A percentile compares a stretch with the other conserved stretches of the same genome.
phyloP scores from a whole-genome alignment of 2,797 vertebrate genomes.

The Aldrovandia affinis region DNA sequence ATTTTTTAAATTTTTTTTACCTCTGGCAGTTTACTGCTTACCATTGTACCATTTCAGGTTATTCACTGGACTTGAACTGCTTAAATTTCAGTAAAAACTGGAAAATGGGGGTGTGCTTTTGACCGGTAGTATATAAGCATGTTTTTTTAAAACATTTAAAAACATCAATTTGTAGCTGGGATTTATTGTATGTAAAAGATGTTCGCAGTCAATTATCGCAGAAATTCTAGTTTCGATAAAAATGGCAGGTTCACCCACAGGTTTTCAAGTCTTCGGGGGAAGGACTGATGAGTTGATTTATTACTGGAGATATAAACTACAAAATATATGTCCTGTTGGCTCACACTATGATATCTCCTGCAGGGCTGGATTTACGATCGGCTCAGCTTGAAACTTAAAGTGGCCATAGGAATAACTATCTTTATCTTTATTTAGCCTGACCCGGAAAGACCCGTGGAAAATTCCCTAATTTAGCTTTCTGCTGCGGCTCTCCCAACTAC shows the following conservation, averaged over 20 bases:
- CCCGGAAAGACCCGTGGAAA: neutral
- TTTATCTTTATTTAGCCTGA: neutral
- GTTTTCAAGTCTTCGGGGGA: neutral
- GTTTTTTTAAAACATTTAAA: too few species aligned
- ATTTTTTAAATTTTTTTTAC: too few species aligned
- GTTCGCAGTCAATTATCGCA: neutral
- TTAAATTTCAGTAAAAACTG: too few species aligned
- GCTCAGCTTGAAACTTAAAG: constrained; percentile 40
- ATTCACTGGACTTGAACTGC: too few species aligned
- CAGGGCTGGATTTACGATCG: constrained; percentile 42
- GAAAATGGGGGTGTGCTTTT: too few species aligned
- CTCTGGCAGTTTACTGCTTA: too few species aligned
- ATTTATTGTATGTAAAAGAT: too few species aligned
- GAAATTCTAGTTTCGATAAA: neutral
- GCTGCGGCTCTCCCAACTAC: neutral
- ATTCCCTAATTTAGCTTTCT: neutral
- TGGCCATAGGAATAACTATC: constrained; percentile 37
- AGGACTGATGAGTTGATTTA: constrained; percentile 4
- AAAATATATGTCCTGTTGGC: constrained; percentile 39
- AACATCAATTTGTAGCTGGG: too few species aligned
- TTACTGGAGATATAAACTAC: constrained; percentile 32
- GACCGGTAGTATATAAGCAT: neutral
- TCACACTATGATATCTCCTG: constrained; percentile 42
- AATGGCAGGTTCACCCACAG: neutral
- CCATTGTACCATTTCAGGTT: too few species aligned